phyloP scores from a whole-genome alignment of 2,797 vertebrate species.

The Choloepus didactylus region DNA sequence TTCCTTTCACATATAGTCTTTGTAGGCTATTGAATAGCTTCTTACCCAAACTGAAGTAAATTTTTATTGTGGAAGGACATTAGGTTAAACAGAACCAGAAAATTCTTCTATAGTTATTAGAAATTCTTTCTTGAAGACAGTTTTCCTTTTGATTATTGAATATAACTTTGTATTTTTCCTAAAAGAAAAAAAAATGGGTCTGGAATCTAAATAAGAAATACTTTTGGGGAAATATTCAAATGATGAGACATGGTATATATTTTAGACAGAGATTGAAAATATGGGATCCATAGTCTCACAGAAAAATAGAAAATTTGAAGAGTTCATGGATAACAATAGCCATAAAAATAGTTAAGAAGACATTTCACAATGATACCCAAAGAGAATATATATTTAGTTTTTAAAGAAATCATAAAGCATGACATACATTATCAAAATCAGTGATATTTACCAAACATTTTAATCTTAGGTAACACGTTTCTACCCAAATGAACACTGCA shows the following conservation, averaged over 20 bases:
- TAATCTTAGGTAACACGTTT: conserved; percentile 73
- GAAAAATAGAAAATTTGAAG: neutral
- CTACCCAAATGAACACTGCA: conserved; percentile 72
- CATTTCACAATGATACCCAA: neutral
- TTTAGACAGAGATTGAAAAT: neutral
- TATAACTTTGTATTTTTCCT: neutral
- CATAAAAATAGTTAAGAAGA: neutral
- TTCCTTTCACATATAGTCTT: neutral
- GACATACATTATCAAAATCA: conserved; percentile 63
- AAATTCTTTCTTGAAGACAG: neutral
- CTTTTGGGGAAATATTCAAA: neutral
- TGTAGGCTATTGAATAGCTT: neutral
- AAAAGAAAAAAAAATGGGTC: conserved; percentile 15
- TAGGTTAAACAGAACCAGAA: neutral
- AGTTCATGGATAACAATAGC: neutral
- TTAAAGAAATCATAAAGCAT: conserved; percentile 26
- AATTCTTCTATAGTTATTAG: neutral
- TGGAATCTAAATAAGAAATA: neutral
- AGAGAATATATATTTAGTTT: conserved; percentile 6
- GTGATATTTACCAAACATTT: conserved; percentile 76
- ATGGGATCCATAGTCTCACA: neutral
- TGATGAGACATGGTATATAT: neutral
- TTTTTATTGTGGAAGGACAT: neutral
- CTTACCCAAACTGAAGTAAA: conserved; percentile 15
- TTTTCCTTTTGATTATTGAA: conserved; percentile 55